phyloP scores from a whole-genome alignment of 2,888 invertebrate genomes.

The Nemotelus pantherinus region DNA sequence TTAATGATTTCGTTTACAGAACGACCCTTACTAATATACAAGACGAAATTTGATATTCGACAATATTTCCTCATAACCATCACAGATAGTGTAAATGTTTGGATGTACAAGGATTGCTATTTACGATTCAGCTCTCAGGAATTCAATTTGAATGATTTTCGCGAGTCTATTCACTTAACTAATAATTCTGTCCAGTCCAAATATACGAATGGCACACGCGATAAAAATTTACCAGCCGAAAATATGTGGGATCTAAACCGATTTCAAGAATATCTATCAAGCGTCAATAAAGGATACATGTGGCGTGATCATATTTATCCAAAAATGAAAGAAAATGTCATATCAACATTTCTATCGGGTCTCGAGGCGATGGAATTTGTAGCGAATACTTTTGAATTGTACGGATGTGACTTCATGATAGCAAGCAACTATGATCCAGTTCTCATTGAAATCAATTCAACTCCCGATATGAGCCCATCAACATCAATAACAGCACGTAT shows the following conservation, averaged over 20 bases:
- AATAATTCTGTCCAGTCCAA: conserved; percentile 88
- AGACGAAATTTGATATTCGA: conserved; percentile 91
- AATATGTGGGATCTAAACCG: conserved; percentile 87
- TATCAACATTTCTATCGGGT: conserved; percentile 80
- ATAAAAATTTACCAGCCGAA: conserved; percentile 73
- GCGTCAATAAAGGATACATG: conserved; percentile 65
- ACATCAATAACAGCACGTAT: conserved; percentile 85
- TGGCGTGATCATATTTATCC: conserved; percentile 83
- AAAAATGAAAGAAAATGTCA: conserved; percentile 84
- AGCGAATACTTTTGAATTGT: conserved; percentile 85
- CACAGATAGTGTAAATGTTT: conserved; percentile 78
- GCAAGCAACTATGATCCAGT: conserved; percentile 86
- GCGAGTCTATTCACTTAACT: conserved; percentile 87
- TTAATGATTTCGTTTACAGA: conserved; percentile 66
- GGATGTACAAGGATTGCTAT: conserved; percentile 88
- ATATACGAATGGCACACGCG: conserved; percentile 68
- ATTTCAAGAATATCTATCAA: conserved; percentile 72
- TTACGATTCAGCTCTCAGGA: conserved; percentile 87
- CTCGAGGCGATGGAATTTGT: conserved; percentile 76
- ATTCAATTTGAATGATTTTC: conserved; percentile 79
- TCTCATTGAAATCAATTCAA: conserved; percentile 92
- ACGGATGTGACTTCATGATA: conserved; percentile 92
- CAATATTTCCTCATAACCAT: conserved; percentile 84
- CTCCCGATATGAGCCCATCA: conserved; percentile 83
- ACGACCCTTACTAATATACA: conserved; percentile 81